These are phyloP conservation scores for Barnardius zonarius DNA, from an alignment of 2,113 vertebrate genomes.

Conservation along the genomic window DNA sequence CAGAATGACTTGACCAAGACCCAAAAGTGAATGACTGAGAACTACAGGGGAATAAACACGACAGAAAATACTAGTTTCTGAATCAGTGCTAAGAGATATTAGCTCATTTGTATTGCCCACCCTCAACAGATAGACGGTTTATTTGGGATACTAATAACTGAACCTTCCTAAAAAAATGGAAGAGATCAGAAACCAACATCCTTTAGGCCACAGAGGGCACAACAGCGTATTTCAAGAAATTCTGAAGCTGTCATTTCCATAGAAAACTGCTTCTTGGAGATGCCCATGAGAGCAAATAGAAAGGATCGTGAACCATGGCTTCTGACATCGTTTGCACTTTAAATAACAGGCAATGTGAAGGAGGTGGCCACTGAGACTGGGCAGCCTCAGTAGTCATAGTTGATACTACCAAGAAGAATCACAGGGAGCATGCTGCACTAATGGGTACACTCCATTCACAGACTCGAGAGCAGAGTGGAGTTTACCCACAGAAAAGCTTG, in stretches of 20 bases:
- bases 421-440: not conserved
- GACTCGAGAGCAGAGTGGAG: not conserved
- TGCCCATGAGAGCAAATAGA: not conserved
- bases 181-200: not conserved
- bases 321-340: not conserved
- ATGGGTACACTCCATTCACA: fast-evolving
- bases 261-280: not conserved
- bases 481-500: not conserved
- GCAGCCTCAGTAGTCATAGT: not conserved
- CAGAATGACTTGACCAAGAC: not conserved
- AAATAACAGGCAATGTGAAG: not conserved
- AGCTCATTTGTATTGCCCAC: not conserved
- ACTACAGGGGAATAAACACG: not conserved
- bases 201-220: not conserved
- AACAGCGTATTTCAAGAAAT: not conserved
- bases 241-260: not conserved
- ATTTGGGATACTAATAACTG: not conserved
- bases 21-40: not conserved
- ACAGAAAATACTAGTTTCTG: not conserved
- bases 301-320: not conserved
- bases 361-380: not conserved
- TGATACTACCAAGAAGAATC: not conserved
- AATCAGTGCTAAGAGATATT: not conserved
- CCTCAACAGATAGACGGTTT: not conserved
- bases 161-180: not conserved